phyloP scores from a whole-genome alignment of 2,113 vertebrate species.

The Girardinichthys multiradiatus region DNA sequence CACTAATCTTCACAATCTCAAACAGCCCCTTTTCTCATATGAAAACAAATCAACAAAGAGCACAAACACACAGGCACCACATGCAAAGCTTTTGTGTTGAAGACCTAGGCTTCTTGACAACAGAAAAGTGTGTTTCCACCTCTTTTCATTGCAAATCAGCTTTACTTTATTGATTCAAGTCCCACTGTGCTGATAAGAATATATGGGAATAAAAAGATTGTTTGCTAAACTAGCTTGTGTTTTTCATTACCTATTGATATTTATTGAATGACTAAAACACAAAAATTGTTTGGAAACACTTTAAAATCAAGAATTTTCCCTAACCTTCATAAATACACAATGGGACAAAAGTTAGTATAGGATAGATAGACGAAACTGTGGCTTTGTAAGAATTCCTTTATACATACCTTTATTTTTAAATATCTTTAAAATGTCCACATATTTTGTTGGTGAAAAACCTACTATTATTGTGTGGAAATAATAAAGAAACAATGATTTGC shows the following conservation, averaged over 20 bases:
- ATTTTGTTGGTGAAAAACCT: slow-evolving; percentile 8
- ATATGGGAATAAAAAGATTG: background rate
- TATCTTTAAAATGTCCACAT: slow-evolving; percentile 10
- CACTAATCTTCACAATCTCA: slow-evolving; percentile 10
- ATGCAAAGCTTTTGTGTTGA: background rate
- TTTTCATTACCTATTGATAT: slow-evolving; percentile 1
- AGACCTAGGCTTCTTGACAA: slow-evolving; percentile 6
- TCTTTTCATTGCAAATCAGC: slow-evolving; percentile 17
- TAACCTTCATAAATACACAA: background rate
- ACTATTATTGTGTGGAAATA: slow-evolving; percentile 11
- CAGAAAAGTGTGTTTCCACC: background rate
- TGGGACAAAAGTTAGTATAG: background rate
- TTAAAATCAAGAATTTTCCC: background rate
- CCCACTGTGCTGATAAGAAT: background rate
- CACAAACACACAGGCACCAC: slow-evolving; percentile 7
- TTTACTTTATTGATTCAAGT: slow-evolving; percentile 25
- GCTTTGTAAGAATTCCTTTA: slow-evolving; percentile 2
- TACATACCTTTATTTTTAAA: slow-evolving; percentile 1
- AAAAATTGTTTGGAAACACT: background rate
- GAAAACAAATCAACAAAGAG: slow-evolving; percentile 24
- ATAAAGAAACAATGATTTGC: slow-evolving; percentile 20
- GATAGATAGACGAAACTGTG: background rate
- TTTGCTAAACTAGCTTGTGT: background rate
- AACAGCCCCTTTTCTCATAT: slow-evolving; percentile 6
- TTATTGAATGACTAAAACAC: background rate